These are phyloP conservation scores for Lysandra bellargus DNA, from an alignment of 2,888 invertebrate species.

Conservation along the genomic window DNA sequence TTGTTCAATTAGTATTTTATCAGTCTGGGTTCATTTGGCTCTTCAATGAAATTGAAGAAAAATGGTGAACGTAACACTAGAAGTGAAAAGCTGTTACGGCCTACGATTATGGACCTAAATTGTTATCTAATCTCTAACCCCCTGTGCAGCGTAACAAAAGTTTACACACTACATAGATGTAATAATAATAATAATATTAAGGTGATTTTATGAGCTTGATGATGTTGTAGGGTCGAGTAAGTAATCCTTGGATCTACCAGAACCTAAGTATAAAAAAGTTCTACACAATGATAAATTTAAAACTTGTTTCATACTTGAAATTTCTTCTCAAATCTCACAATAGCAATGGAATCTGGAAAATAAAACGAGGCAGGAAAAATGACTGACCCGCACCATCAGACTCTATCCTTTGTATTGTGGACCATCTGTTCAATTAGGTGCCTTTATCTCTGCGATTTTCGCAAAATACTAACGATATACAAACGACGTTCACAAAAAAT, in stretches of 20 bases:
- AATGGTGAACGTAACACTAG: neutral
- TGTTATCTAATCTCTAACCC: too few relatives aligned
- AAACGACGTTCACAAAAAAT: neutral
- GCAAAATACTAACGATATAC: slow-evolving; percentile 4
- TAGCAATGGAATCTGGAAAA: neutral
- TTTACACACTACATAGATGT: too few relatives aligned
- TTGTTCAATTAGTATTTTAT: neutral
- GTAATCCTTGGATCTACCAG: too few relatives aligned
- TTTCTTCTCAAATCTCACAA: neutral
- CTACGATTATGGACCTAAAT: too few relatives aligned
- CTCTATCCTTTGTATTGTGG: slow-evolving; percentile 10
- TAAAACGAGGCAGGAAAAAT: neutral
- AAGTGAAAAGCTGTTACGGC: too few relatives aligned
- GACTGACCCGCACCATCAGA: neutral
- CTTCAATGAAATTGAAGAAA: neutral
- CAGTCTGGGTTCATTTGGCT: neutral
- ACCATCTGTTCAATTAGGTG: slow-evolving; percentile 6
- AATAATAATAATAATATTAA: too few relatives aligned
- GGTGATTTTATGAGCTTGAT: too few relatives aligned
- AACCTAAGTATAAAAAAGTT: neutral
- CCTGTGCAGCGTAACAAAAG: too few relatives aligned
- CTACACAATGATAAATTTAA: neutral
- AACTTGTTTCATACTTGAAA: neutral
- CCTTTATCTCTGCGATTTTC: slow-evolving; percentile 2
- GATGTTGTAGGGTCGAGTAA: too few relatives aligned